A percentile compares a stretch with the other conserved stretches of the same genome.
Conservation (phyloP, 2,888 invertebrate genomes). For the Nyleta sp. region DNA sequence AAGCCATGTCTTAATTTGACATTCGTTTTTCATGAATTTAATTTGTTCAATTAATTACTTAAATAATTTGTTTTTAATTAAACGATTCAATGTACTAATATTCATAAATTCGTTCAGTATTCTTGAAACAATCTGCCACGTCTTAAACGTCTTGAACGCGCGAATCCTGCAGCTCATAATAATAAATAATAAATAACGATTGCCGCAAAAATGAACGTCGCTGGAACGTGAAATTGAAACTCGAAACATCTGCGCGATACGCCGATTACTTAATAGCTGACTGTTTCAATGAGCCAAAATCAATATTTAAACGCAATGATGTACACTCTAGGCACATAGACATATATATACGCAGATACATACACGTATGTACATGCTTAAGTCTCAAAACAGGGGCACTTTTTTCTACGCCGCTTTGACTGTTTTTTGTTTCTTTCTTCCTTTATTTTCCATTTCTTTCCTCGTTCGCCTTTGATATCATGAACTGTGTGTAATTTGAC, state of each 20-base stretch:
- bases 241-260: slow-evolving; percentile 35
- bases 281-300: slow-evolving; percentile 45
- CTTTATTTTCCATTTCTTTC: no score
- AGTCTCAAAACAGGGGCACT: not conserved
- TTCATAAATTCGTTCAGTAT: slow-evolving; percentile 6
- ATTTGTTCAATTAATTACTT: no score
- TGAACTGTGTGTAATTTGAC: no score
- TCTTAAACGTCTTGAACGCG: slow-evolving; percentile 25
- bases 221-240: slow-evolving; percentile 33
- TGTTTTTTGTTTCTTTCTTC: no score
- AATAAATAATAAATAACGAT: slow-evolving; percentile 37
- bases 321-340: not conserved
- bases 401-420: no score
- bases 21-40: no score
- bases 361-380: not conserved
- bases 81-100: not conserved
- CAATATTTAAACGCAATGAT: slow-evolving; percentile 43
- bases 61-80: no score
- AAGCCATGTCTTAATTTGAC: no score
- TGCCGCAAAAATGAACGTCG: slow-evolving; percentile 30
- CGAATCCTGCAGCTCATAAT: not conserved
- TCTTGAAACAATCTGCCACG: slow-evolving; percentile 15
- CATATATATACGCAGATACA: not conserved
- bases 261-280: slow-evolving; percentile 36
- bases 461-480: no score